Conservation (phyloP, 2,888 invertebrate species). For the Chrysodeixis includens region DNA sequence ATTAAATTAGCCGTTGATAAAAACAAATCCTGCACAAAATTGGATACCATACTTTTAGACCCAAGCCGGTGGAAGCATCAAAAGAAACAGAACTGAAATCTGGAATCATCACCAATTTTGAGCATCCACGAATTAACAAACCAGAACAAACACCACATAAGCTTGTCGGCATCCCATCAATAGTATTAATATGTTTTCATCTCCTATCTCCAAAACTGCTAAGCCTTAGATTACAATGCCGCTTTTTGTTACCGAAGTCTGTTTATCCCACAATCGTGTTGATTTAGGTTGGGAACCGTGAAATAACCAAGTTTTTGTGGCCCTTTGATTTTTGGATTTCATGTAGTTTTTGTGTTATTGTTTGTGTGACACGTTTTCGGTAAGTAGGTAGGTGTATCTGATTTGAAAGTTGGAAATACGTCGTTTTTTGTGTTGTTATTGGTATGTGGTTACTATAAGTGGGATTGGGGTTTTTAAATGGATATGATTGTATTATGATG, state of each 20-base stretch:
- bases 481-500: background rate
- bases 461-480: background rate
- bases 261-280: constrained; percentile 49
- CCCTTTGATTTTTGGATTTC: constrained; percentile 39
- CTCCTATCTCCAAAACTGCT: constrained; percentile 14
- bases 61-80: no score
- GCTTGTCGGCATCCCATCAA: background rate
- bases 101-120: no score
- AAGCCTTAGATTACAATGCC: constrained; percentile 36
- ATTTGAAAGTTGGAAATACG: constrained; percentile 3
- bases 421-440: background rate
- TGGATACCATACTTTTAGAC: no score
- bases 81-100: background rate
- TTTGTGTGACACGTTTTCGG: constrained; percentile 22
- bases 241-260: constrained; percentile 49
- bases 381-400: background rate
- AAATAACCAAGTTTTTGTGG: constrained; percentile 56
- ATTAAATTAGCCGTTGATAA: no score
- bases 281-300: constrained; percentile 58
- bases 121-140: no score
- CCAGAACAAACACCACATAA: background rate
- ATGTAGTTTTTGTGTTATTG: constrained; percentile 14
- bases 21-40: no score
- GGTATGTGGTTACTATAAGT: background rate
- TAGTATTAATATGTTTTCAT: constrained; percentile 2